A percentile compares a stretch with the other conserved stretches of the same genome.
Conservation (phyloP, 2,113 vertebrate genomes). For the Ornithorhynchus anatinus region DNA sequence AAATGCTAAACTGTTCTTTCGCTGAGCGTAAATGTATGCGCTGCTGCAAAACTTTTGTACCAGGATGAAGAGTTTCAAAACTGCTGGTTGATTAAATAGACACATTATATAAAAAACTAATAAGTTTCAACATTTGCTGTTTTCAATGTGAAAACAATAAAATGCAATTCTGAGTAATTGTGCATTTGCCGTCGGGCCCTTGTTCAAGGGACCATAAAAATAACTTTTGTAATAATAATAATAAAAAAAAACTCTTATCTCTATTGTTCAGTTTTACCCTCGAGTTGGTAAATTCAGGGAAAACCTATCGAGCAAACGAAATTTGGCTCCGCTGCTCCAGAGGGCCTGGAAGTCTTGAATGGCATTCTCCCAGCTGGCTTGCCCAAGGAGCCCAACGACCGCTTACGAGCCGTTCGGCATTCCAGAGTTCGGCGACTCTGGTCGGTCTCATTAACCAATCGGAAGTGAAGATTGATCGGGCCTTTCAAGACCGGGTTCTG, state of each 20-base stretch:
- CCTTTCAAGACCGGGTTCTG: not conserved
- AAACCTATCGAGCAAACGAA: slow-evolving; percentile 66
- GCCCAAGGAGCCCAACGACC: slow-evolving; percentile 33
- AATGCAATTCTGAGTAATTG: slow-evolving; percentile 68
- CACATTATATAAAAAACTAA: slow-evolving; percentile 60
- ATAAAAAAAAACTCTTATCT: slow-evolving; percentile 52
- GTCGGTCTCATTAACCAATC: slow-evolving; percentile 12
- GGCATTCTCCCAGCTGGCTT: slow-evolving; percentile 41
- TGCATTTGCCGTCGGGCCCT: slow-evolving; percentile 70
- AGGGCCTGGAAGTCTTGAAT: slow-evolving; percentile 64
- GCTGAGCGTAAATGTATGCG: slow-evolving; percentile 20
- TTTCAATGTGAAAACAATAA: slow-evolving; percentile 80
- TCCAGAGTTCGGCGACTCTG: slow-evolving; percentile 38
- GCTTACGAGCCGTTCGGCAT: not conserved
- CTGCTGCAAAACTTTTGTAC: slow-evolving; percentile 18
- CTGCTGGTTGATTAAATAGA: slow-evolving; percentile 66
- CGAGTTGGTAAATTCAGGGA: slow-evolving; percentile 72
- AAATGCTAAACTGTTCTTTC: slow-evolving; percentile 32
- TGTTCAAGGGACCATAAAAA: slow-evolving; percentile 73
- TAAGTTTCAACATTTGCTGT: slow-evolving; percentile 70
- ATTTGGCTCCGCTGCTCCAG: slow-evolving; percentile 60
- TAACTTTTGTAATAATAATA: slow-evolving; percentile 67
- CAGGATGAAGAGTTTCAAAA: slow-evolving; percentile 49
- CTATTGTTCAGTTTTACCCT: slow-evolving; percentile 58
- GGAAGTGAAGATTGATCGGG: slow-evolving; percentile 1